These are phyloP conservation scores for Pollenia amentaria DNA, from an alignment of 2,888 invertebrate genomes.

Conservation along the genomic window DNA sequence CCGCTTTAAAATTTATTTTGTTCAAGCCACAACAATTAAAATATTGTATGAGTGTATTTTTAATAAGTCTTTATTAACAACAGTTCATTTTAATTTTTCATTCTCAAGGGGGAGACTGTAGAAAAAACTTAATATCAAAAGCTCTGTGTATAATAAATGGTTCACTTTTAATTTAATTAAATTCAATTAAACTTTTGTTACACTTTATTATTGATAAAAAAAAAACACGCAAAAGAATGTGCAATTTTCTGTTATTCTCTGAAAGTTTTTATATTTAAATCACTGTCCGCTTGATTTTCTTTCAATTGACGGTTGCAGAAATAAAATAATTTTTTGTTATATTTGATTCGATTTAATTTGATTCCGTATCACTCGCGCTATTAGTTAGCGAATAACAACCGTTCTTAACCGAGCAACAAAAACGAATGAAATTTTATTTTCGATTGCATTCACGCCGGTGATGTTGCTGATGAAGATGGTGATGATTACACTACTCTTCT, in stretches of 20 bases:
- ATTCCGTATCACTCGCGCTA: constrained; percentile 59
- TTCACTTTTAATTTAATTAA: constrained; percentile 68
- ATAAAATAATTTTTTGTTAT: background rate
- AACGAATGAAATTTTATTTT: constrained; percentile 77
- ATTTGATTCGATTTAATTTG: constrained; percentile 26
- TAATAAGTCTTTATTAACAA: constrained; percentile 32
- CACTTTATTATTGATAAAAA: background rate
- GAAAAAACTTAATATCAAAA: constrained; percentile 25
- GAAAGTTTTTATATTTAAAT: constrained; percentile 1
- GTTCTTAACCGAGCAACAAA: constrained; percentile 79
- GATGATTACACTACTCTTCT: constrained; percentile 32
- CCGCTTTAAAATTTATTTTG: constrained; percentile 15
- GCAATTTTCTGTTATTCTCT: background rate
- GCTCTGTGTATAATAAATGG: constrained; percentile 32
- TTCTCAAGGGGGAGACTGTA: background rate
- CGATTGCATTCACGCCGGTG: constrained; percentile 70
- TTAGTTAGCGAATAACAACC: constrained; percentile 76
- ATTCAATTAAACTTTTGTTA: constrained; percentile 62
- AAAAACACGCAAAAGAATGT: background rate
- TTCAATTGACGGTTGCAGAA: constrained; percentile 22
- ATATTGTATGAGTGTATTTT: constrained; percentile 17
- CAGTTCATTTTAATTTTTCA: constrained; percentile 38
- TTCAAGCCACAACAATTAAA: constrained; percentile 48
- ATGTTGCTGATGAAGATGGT: constrained; percentile 33
- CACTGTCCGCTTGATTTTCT: constrained; percentile 32